Evolutionary conservation across 1,140 invertebrate genomes (phyloP).

Genomic region (Olivierus martensii): DNA sequence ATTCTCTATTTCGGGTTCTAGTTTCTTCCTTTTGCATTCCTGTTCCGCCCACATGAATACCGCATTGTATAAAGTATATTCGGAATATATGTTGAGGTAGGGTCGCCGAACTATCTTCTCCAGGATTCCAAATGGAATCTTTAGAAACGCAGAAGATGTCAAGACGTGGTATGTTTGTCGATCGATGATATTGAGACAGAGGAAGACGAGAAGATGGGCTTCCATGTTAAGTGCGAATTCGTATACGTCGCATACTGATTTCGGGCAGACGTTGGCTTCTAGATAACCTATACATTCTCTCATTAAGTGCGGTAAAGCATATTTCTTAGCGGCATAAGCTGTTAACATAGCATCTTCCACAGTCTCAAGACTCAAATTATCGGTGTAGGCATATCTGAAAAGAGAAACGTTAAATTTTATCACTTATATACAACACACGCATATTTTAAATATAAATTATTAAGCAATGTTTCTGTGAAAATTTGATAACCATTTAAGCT

Average conservation of each 20-base stretch:
- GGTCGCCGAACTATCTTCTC: constrained; percentile 21
- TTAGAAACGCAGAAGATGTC: constrained; percentile 13
- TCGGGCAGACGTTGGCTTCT: constrained; percentile 22
- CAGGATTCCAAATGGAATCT: constrained; percentile 18
- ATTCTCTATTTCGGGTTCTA: constrained; percentile 10
- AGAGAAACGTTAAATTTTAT: too few species aligned
- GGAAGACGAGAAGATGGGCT: constrained; percentile 22
- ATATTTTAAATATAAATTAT: too few species aligned
- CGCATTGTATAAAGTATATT: constrained; percentile 22
- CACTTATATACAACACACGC: too few species aligned
- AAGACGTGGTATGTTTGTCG: constrained; percentile 25
- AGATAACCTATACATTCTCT: constrained; percentile 23
- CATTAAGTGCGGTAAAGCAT: constrained; percentile 23
- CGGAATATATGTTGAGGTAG: constrained; percentile 24
- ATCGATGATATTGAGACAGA: constrained; percentile 24
- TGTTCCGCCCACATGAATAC: constrained; percentile 22
- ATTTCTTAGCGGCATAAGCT: constrained; percentile 25
- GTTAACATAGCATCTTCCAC: constrained; percentile 27
- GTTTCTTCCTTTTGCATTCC: constrained; percentile 19
- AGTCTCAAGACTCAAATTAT: constrained; percentile 22
- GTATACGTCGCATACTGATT: constrained; percentile 23
- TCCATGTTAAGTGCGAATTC: constrained; percentile 23
- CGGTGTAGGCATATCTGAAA: constrained; percentile 18
- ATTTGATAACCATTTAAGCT: too few species aligned
- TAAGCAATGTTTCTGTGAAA: too few species aligned